Conservation (phyloP, 2,888 invertebrate species). For the Rhagium mordax region DNA sequence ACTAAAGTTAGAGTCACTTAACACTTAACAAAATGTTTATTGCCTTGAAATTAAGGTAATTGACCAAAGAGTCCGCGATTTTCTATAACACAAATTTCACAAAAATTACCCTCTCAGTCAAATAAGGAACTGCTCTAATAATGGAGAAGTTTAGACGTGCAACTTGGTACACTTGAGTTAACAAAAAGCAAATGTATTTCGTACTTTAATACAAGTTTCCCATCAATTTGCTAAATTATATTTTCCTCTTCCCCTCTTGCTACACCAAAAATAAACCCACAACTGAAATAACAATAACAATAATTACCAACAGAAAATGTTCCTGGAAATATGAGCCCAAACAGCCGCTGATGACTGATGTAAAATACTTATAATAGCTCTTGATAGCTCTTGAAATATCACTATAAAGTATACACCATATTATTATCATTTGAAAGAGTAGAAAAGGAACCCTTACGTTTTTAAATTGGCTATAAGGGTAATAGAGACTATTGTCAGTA, state of each 20-base stretch:
- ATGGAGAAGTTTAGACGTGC: no score
- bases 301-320: constrained; percentile 6
- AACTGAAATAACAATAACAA: constrained; percentile 10
- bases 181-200: not conserved
- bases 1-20: no score
- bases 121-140: no score
- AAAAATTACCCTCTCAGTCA: no score
- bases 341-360: not conserved
- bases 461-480: constrained; percentile 36
- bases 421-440: constrained; percentile 27
- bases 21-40: no score
- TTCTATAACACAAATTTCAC: no score
- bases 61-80: no score
- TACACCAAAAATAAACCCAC: constrained; percentile 3
- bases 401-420: not conserved
- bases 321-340: constrained; percentile 5
- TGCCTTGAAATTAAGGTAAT: no score
- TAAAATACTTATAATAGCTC: not conserved
- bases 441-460: constrained; percentile 17
- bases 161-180: no score
- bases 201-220: not conserved
- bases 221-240: not conserved
- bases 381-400: constrained; percentile 14
- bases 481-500: constrained; percentile 34
- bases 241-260: not conserved